Conservation (phyloP, 1,140 invertebrate species). For the Drosophila grimshawi region DNA sequence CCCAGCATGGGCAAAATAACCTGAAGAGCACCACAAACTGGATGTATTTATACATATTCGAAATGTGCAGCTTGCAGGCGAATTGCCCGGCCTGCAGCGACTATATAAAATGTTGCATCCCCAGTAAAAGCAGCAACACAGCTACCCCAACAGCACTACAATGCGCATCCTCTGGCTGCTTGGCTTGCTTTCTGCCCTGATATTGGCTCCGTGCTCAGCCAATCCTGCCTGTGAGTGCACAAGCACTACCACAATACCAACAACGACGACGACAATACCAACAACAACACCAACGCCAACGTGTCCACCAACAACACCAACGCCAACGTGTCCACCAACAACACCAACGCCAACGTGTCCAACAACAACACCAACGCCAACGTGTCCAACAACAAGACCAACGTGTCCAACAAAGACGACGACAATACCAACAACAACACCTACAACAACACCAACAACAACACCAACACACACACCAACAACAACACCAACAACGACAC, state of each 20-base stretch:
- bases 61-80: not conserved
- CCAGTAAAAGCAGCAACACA: not conserved
- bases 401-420: not conserved
- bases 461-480: no score
- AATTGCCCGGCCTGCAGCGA: not conserved
- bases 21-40: no score
- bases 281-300: not conserved
- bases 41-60: not conserved
- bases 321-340: not conserved
- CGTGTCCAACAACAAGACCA: constrained; percentile 1
- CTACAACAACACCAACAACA: not conserved
- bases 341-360: not conserved
- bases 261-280: not conserved
- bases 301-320: constrained; percentile 11
- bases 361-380: not conserved
- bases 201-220: not conserved
- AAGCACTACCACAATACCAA: not conserved
- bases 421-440: not conserved
- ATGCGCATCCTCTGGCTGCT: constrained; percentile 28
- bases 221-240: not conserved
- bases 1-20: not conserved
- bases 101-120: constrained; percentile 26
- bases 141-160: not conserved
- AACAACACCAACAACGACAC: not conserved
- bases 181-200: not conserved